Percentiles rank a stretch among this genome's conserved stretches.
Evolutionary conservation across 2,797 vertebrate genomes (phyloP).

Genomic region (Paedocypris micromegethes): DNA sequence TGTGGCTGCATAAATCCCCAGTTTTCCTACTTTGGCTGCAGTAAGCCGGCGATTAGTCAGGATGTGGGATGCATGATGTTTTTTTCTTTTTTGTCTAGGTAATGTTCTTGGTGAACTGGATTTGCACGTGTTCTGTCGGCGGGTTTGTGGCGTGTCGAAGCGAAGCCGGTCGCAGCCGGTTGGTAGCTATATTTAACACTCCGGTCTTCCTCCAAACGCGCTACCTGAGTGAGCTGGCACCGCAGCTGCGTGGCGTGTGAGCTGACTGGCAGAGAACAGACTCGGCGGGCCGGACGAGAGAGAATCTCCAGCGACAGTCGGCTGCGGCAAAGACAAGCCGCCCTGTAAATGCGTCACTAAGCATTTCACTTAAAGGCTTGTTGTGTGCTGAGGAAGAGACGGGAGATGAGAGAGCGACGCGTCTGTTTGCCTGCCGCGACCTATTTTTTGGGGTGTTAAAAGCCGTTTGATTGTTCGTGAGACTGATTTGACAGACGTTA

Average conservation of each 20-base stretch:
- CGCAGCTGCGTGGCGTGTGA: slow-evolving; percentile 39
- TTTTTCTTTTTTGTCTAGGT: slow-evolving; percentile 10
- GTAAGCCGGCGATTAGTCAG: slow-evolving; percentile 17
- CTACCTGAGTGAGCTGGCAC: slow-evolving; percentile 41
- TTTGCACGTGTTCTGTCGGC: slow-evolving; percentile 5
- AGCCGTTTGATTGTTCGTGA: too few species aligned
- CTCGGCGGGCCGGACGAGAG: slow-evolving; percentile 40
- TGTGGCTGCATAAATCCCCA: slow-evolving; percentile 22
- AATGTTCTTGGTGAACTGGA: not conserved
- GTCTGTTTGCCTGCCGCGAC: slow-evolving; percentile 50
- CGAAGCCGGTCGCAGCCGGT: slow-evolving; percentile 9
- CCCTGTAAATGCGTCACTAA: slow-evolving; percentile 52
- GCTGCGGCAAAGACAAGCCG: slow-evolving; percentile 16
- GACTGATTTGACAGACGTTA: too few species aligned
- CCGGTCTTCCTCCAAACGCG: slow-evolving; percentile 23
- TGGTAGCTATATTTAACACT: slow-evolving; percentile 43
- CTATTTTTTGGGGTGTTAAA: slow-evolving; percentile 28
- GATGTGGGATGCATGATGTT: slow-evolving; percentile 13
- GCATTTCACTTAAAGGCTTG: slow-evolving; percentile 44
- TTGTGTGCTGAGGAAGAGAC: slow-evolving; percentile 50
- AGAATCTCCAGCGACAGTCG: slow-evolving; percentile 48
- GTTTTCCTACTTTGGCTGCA: slow-evolving; percentile 11
- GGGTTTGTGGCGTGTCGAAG: slow-evolving; percentile 15
- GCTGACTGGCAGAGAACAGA: slow-evolving; percentile 50
- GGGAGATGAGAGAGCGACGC: slow-evolving; percentile 50